A percentile compares a stretch with the other conserved stretches of the same genome.
phyloP scores from a whole-genome alignment of 2,797 vertebrate genomes.

The Melanotaenia pygmaea region DNA sequence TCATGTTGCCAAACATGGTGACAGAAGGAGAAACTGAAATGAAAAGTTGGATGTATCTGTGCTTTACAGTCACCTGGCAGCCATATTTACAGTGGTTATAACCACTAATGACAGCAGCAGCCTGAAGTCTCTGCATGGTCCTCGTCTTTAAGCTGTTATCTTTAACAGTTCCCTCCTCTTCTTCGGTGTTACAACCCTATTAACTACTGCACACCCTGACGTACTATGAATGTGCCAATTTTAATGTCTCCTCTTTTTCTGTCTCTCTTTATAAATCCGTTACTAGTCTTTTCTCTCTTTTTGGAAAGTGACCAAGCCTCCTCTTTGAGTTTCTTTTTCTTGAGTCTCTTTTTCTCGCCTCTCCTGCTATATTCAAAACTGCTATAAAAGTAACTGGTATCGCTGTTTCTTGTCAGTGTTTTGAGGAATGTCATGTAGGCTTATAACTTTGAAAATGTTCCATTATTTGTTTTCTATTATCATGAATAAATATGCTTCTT shows the following conservation, averaged over 20 bases:
- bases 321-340: slow-evolving; percentile 49
- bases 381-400: slow-evolving; percentile 76
- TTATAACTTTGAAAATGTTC: slow-evolving; percentile 83
- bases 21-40: slow-evolving; percentile 37
- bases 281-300: slow-evolving; percentile 68
- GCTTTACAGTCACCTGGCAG: slow-evolving; percentile 66
- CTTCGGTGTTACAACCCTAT: slow-evolving; percentile 72
- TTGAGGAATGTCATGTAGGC: slow-evolving; percentile 86
- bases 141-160: slow-evolving; percentile 45
- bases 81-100: slow-evolving; percentile 61
- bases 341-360: slow-evolving; percentile 55
- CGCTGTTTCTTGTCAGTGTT: slow-evolving; percentile 80
- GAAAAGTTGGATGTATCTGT: slow-evolving; percentile 55
- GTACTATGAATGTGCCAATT: slow-evolving; percentile 82
- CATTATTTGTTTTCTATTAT: slow-evolving; percentile 87
- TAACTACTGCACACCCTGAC: slow-evolving; percentile 76
- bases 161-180: slow-evolving; percentile 42
- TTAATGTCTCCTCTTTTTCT: slow-evolving; percentile 65
- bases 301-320: slow-evolving; percentile 60
- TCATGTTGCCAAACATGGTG: slow-evolving; percentile 58
- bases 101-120: slow-evolving; percentile 62
- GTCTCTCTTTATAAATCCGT: slow-evolving; percentile 62
- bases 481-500: slow-evolving; percentile 88
- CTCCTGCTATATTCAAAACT: slow-evolving; percentile 67
- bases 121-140: slow-evolving; percentile 78